Evolutionary conservation across 1,140 invertebrate genomes (phyloP), one percentile per base, ranked within the genome.

Genomic region (Arion vulgaris): DNA sequence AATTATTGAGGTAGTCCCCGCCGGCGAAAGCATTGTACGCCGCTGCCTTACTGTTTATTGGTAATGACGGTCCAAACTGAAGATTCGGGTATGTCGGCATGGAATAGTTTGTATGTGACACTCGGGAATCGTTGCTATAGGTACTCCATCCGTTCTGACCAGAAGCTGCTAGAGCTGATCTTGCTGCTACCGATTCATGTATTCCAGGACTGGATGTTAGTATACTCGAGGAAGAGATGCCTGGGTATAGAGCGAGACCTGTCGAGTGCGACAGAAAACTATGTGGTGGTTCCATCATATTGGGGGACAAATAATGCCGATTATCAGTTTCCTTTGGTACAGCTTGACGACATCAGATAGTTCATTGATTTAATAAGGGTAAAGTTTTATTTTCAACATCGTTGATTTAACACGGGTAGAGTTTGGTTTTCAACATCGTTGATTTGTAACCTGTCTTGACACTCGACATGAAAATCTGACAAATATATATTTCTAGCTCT

Each of bases 21-120:
- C 84, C 72, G 28, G 82, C 86, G 62, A 84, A 75, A 7, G 85
- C 85, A 68, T 85, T 85, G 80, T 87, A 88, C 0, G 83, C 80
- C 1, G 82, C 82, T 0, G 88, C 87, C 81, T 91, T 91, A 41
- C 85, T 87, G 85, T 89, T 91, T 87, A 91, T 88, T n/a, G 76
- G 88, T 85, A 90, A 90, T 2, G 88, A 88, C 4, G 90, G 85
- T 28, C 89, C 89, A 9, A 91, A 76, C 45, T 89, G 88, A n/a
- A 90, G 76, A 81, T 90, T 91, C 15, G 88, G 86, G 84, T 91
- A 91, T 4, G 90, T 90, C n/a, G 89, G 85, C 89, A 91, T 90
- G 41, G 88, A 87, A 68, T 89, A 91, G 38, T 87, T 89, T 74
- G 88, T 90, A 79, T 90, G 89, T 17, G 85, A 83, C 13, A 86